Evolutionary conservation across 2,113 vertebrate genomes (phyloP).

Genomic region (Leptobrachium ailaonicum): DNA sequence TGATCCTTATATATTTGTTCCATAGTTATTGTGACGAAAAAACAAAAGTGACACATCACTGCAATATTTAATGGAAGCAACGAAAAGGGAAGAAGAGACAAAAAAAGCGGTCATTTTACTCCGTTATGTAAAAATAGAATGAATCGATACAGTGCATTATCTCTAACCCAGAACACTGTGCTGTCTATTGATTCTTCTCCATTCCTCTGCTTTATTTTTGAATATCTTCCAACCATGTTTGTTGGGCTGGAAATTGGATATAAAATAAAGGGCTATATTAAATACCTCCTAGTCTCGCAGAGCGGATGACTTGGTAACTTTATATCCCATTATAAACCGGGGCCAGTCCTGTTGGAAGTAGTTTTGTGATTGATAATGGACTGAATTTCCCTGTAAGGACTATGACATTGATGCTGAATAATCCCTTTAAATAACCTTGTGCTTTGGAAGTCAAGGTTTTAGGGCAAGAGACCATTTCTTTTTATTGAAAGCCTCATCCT

Average conservation of each 20-base stretch:
- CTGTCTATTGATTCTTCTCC: conserved; percentile 57
- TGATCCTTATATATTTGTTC: too few species aligned
- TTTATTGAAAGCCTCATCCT: too few species aligned
- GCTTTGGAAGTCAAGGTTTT: too few species aligned
- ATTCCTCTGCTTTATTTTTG: conserved; percentile 38
- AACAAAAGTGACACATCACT: too few species aligned
- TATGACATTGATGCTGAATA: conserved; percentile 39
- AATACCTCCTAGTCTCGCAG: conserved; percentile 16
- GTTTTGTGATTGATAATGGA: conserved; percentile 17
- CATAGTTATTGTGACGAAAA: too few species aligned
- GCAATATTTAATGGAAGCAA: too few species aligned
- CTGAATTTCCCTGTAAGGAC: not conserved
- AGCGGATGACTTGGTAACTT: conserved; percentile 2
- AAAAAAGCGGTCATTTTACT: conserved; percentile 57
- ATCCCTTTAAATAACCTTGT: not conserved
- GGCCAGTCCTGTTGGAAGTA: conserved; percentile 14
- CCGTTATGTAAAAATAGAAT: conserved; percentile 61
- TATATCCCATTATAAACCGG: conserved; percentile 19
- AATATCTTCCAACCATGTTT: conserved; percentile 48
- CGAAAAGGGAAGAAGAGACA: not conserved
- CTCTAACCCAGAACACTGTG: conserved; percentile 49
- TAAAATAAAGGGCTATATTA: conserved; percentile 54
- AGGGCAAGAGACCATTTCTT: too few species aligned
- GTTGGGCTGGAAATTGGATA: conserved; percentile 60
- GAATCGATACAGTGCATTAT: conserved; percentile 59